These are phyloP conservation scores for Masticophis lateralis DNA, from an alignment of 2,797 vertebrate species.

Conservation along the genomic window DNA sequence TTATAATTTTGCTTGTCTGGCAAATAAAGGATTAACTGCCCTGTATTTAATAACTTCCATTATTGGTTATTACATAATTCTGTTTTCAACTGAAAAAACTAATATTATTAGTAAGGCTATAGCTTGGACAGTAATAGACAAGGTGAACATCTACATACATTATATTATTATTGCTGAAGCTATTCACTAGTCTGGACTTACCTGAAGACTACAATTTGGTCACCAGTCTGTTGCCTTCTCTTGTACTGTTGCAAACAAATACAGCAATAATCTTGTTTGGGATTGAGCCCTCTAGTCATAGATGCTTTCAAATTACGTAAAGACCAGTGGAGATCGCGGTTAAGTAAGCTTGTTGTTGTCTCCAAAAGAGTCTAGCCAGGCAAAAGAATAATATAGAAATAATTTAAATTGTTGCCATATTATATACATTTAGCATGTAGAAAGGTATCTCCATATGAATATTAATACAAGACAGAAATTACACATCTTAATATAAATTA, in stretches of 20 bases:
- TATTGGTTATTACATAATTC: not conserved
- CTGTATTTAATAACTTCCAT: not conserved
- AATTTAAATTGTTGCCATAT: slow-evolving; percentile 15
- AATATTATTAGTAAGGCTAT: not conserved
- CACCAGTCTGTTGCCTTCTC: slow-evolving; percentile 83
- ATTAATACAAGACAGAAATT: slow-evolving; percentile 34
- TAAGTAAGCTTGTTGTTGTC: slow-evolving; percentile 91
- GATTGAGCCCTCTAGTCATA: slow-evolving; percentile 87
- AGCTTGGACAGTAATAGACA: not conserved
- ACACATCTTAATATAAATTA: slow-evolving; percentile 12
- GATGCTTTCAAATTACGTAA: slow-evolving; percentile 88
- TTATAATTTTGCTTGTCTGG: not conserved
- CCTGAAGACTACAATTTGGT: slow-evolving; percentile 96
- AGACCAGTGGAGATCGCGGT: slow-evolving; percentile 97
- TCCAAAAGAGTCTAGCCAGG: slow-evolving; percentile 86
- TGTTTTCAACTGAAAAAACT: not conserved
- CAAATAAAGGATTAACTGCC: not conserved
- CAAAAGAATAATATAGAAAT: slow-evolving; percentile 20
- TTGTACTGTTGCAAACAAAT: slow-evolving; percentile 95
- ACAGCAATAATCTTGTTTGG: slow-evolving; percentile 91
- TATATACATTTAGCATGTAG: not conserved
- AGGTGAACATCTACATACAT: not conserved
- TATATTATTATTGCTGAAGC: not conserved
- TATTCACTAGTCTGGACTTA: slow-evolving; percentile 56
- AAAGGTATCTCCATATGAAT: slow-evolving; percentile 26